phyloP scores from a whole-genome alignment of 2,113 vertebrate genomes.

The Euleptes europaea region DNA sequence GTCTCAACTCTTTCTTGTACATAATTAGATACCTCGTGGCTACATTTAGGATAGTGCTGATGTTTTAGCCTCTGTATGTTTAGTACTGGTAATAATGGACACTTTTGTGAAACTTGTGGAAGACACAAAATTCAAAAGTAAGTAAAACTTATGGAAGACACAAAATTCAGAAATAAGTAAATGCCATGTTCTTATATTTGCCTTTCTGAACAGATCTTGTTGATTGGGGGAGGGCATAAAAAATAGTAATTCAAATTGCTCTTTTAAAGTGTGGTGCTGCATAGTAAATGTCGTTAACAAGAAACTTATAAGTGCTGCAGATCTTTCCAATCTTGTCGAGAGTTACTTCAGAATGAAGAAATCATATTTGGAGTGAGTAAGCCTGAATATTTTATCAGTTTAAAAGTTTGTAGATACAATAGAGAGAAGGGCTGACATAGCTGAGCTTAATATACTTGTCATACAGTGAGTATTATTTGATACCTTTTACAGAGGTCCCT shows the following conservation, averaged over 20 bases:
- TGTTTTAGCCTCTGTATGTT: neutral
- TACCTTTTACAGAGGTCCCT: constrained; percentile 82
- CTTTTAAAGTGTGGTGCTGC: constrained; percentile 1
- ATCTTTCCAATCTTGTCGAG: constrained; percentile 2
- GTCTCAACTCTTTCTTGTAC: neutral
- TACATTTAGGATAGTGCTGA: neutral
- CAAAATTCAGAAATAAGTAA: constrained; percentile 1
- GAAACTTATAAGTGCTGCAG: constrained; percentile 14
- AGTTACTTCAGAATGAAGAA: constrained; percentile 27
- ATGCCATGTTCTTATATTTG: neutral
- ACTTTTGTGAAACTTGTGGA: neutral
- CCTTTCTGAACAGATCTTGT: neutral
- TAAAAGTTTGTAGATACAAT: neutral
- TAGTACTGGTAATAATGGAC: neutral
- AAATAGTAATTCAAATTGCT: neutral
- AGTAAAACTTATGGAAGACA: neutral
- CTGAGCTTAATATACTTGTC: constrained; percentile 6
- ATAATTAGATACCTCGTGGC: neutral
- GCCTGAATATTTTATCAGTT: neutral
- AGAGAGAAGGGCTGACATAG: constrained; percentile 1
- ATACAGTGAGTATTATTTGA: constrained; percentile 1
- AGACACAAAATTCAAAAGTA: neutral
- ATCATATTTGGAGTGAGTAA: neutral
- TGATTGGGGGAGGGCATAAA: neutral
- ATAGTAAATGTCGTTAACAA: constrained; percentile 21